These are phyloP conservation scores for Orientallactaga sibirica DNA, from an alignment of 2,797 vertebrate species.

Conservation along the genomic window DNA sequence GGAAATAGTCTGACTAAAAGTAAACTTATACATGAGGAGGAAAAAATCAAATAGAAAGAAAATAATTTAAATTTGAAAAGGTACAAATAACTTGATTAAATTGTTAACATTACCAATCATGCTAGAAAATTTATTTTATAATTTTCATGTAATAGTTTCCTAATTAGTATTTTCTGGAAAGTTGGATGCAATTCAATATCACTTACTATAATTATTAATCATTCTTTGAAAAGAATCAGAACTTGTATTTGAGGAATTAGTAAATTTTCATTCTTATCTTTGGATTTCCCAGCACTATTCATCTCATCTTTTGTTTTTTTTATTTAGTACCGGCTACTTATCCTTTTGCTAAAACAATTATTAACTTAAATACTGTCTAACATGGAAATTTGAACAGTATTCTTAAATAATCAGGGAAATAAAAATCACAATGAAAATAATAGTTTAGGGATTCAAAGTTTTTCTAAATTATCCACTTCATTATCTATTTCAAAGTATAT, in stretches of 20 bases:
- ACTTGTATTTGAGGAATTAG: neutral
- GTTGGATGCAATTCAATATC: neutral
- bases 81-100: neutral
- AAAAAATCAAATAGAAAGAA: neutral
- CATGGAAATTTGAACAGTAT: neutral
- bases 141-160: neutral
- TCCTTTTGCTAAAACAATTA: neutral
- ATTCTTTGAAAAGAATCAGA: neutral
- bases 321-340: neutral
- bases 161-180: neutral
- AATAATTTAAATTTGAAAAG: neutral
- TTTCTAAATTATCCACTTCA: neutral
- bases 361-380: neutral
- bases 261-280: neutral
- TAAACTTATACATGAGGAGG: neutral
- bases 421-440: neutral
- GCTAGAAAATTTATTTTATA: neutral
- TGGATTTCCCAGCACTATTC: neutral
- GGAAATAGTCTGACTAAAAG: neutral
- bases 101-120: neutral
- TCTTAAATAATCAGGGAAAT: neutral
- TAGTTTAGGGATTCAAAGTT: neutral
- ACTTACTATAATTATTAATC: neutral
- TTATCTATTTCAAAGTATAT: neutral
- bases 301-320: neutral